Evolutionary conservation across 1,140 invertebrate genomes (phyloP), one percentile per base, ranked within the genome.

Genomic region (Acromyrmex heyeri): DNA sequence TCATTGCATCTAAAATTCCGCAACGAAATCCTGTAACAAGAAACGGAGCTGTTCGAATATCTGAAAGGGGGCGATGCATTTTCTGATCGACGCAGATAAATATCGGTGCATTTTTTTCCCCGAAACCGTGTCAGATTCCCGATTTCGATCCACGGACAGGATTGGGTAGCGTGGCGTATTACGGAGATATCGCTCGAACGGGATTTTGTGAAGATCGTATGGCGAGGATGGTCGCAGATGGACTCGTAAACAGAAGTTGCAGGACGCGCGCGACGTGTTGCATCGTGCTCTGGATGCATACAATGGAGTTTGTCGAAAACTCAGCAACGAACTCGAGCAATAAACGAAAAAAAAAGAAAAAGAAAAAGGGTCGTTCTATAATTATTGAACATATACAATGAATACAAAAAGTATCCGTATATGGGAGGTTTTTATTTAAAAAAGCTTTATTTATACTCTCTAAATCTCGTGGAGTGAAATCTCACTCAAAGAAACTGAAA

Each of bases 221-320:
- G 79, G 38, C 24, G 38, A 48, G 30, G 65, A 44, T 30, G 55
- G 21, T 30, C 21, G 24, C 8, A 14, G 72, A 18, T 69, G 14
- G 34, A 72, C 34, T 48, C 38, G 69, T 83, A 75, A 83, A 73
- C 69, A 75, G 79, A 83, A 61, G 59, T 75, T 62, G 24, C 14
- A 14, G 30, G 24, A 12, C 55, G 38, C 67, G 79, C 53, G 67
- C 65, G 65, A 21, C 55, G 65, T 72, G 24, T 44, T 70, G 50
- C 48, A 57, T 70, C n/a, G 27, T 79, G 27, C 77, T 55, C 8
- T 6, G 53, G 12, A 24, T 1, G 48, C 38, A 30, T 3, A 30
- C 38, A 78, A 81, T 18, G 53, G 16, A 27, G 21, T 82, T 18
- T 44, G 14, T 0, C 34, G 44, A 61, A 82, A 72, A n/a, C 34